A percentile compares a stretch with the other conserved stretches of the same genome.
These are phyloP conservation scores for Odontophorus gujanensis DNA, from an alignment of 2,113 vertebrate genomes.

Conservation along the genomic window DNA sequence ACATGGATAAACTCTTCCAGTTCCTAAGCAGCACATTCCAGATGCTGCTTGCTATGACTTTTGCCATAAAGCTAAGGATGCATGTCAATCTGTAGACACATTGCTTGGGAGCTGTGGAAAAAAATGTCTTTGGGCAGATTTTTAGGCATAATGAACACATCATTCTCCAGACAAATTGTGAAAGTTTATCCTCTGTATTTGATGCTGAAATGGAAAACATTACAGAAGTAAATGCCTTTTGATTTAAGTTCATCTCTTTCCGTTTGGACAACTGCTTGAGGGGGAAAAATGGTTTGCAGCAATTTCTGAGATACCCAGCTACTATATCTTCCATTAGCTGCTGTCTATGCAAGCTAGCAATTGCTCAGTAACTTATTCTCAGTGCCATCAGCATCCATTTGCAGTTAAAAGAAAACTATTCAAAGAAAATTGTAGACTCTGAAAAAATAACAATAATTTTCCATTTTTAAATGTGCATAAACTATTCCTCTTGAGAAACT, in stretches of 20 bases:
- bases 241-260: not conserved
- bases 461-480: not conserved
- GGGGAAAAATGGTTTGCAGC: not conserved
- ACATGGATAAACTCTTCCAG: not conserved
- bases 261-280: not conserved
- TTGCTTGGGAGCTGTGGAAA: not conserved
- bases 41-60: not conserved
- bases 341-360: not conserved
- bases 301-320: not conserved
- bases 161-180: not conserved
- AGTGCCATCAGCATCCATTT: not conserved
- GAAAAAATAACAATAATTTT: not conserved
- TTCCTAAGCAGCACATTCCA: slow-evolving; percentile 12
- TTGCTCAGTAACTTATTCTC: not conserved
- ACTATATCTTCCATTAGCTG: not conserved
- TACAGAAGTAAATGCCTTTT: not conserved
- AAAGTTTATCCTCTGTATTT: not conserved
- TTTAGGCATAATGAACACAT: not conserved
- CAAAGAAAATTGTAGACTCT: not conserved
- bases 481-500: not conserved
- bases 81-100: not conserved
- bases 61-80: not conserved
- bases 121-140: not conserved
- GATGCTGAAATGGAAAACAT: slow-evolving; percentile 12
- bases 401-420: not conserved